Evolutionary conservation across 2,113 vertebrate species (phyloP), one percentile per base, ranked within the genome.

Genomic region (Mormyrus iriodes): DNA sequence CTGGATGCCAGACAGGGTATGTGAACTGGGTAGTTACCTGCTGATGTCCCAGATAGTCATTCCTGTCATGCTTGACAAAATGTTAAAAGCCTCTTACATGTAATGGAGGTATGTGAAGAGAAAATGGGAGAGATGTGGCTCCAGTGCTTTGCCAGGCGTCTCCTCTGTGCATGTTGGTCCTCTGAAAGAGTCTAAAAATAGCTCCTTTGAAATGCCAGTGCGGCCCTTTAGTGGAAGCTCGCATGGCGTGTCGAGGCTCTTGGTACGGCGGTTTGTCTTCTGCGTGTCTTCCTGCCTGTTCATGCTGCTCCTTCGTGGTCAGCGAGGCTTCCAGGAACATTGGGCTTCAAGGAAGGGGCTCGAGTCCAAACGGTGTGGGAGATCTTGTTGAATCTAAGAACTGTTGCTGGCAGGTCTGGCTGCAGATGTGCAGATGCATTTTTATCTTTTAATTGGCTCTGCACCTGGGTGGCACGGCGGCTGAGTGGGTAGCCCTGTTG

Each of bases 21-120:
- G 90, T 91, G 87, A 35, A 90, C 27, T 21, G 10, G 4, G 93
- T 93, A n/a, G 73, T 83, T 90, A 93, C 93, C 90, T 15, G 89
- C 87, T 92, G 92, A 93, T 92, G 90, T 90, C 90, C 90, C 82
- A 52, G 91, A 90, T 90, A 90, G 91, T 73, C 55, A 90, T 92
- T 92, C 91, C 92, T 91, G 52, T 65, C 88, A 61, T 44, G 90
- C 88, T 84, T 89, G 90, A 92, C 92, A 61, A 93, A 90, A 91
- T 90, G 76, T 89, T 90, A 48, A 89, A 85, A 24, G 49, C 46
- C 61, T 89, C 35, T 88, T 46, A 85, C 49, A 87, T 89, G 53
- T 87, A 53, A 90, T 92, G 76, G 58, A 76, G 52, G 55, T 31
- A 53, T 3, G 1, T 85, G 55, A 82, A 48, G 90, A 35, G 5